These are phyloP conservation scores for Notolabrus celidotus DNA, from an alignment of 2,797 vertebrate species.

Conservation along the genomic window DNA sequence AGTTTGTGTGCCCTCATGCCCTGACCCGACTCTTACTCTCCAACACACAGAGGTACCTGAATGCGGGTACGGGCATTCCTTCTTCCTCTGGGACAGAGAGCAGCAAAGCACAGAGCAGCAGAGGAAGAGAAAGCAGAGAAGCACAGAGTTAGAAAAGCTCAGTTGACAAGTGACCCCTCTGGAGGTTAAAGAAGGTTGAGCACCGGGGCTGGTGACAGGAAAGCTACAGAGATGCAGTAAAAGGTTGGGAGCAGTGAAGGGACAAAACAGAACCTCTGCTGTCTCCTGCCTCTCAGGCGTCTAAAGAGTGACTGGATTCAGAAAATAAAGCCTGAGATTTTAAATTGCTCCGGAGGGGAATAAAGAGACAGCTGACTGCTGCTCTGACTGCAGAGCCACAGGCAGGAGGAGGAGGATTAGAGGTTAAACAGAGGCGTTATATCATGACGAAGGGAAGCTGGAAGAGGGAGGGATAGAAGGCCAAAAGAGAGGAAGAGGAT, in stretches of 20 bases:
- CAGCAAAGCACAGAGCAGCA: conserved; percentile 90
- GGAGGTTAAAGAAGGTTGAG: conserved; percentile 57
- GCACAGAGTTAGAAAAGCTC: conserved; percentile 75
- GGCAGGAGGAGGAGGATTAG: conserved; percentile 53
- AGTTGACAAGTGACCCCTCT: conserved; percentile 34
- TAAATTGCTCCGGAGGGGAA: conserved; percentile 51
- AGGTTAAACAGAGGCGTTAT: conserved; percentile 73
- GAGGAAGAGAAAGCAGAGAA: conserved; percentile 90
- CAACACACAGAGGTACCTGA: conserved; percentile 90
- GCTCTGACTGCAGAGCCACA: conserved; percentile 51
- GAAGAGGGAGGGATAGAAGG: conserved; percentile 68
- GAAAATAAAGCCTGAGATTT: conserved; percentile 45
- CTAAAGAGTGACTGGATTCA: conserved; percentile 42
- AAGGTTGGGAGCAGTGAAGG: conserved; percentile 48
- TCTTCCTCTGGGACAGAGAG: conserved; percentile 98
- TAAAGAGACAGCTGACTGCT: conserved; percentile 59
- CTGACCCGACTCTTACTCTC: conserved; percentile 10
- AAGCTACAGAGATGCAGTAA: conserved; percentile 65
- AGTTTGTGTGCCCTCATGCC: conserved; percentile 34
- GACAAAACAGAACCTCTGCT: conserved; percentile 49
- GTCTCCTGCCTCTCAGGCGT: conserved; percentile 47
- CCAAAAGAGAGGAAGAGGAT: conserved; percentile 58
- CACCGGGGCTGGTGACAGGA: conserved; percentile 60
- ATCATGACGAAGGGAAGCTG: conserved; percentile 69
- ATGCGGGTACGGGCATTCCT: conserved; percentile 98